Conservation (phyloP, 2,113 vertebrate genomes). For the Bungarus multicinctus region DNA sequence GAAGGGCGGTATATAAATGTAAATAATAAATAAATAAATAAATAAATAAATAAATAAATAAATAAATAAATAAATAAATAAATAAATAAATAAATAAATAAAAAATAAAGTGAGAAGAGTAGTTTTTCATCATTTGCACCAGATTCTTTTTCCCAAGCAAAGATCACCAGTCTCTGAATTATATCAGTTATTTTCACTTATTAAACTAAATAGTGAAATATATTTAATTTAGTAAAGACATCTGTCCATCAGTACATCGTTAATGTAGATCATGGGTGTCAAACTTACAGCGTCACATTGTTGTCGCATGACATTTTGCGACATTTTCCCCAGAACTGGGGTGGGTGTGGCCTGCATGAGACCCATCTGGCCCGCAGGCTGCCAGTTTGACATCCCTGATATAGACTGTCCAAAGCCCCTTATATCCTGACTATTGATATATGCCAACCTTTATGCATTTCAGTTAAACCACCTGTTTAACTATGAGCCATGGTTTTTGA, state of each 20-base stretch:
- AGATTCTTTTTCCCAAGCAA: accelerated
- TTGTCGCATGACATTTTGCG: too few relatives aligned
- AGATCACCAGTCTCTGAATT: background rate
- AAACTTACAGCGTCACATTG: too few relatives aligned
- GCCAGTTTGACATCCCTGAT: too few relatives aligned
- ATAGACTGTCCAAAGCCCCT: background rate
- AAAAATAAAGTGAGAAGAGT: accelerated
- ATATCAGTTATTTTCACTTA: background rate
- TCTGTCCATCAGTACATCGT: background rate
- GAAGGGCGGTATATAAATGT: too few relatives aligned
- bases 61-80: too few relatives aligned
- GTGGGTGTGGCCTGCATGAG: too few relatives aligned
- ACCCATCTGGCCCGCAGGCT: too few relatives aligned
- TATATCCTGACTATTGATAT: background rate
- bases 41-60: too few relatives aligned
- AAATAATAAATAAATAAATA: too few relatives aligned
- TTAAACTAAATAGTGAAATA: background rate
- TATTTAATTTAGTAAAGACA: background rate
- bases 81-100: too few relatives aligned
- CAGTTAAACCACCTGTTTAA: background rate
- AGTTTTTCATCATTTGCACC: background rate
- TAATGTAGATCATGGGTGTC: too few relatives aligned
- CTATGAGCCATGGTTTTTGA: background rate
- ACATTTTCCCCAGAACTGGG: too few relatives aligned
- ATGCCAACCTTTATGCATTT: background rate